Percentiles rank a stretch among this genome's conserved stretches.
Evolutionary conservation across 1,140 invertebrate species (phyloP).

Genomic region (Magallana ariakensis): DNA sequence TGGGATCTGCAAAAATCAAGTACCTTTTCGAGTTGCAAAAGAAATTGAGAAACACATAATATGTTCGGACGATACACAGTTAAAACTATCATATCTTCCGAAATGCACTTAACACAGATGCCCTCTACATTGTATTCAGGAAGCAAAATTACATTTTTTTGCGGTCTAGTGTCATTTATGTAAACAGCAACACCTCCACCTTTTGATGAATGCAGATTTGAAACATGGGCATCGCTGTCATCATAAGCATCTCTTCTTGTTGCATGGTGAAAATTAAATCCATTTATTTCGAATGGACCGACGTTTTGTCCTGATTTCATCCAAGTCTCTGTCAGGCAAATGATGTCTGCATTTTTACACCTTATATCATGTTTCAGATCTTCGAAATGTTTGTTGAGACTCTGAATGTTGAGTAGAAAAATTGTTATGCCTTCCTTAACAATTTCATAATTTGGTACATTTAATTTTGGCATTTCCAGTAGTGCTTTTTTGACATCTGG

Average conservation of each 20-base stretch:
- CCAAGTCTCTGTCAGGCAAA: conserved; percentile 51
- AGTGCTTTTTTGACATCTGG: conserved; percentile 34
- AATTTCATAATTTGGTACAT: not conserved
- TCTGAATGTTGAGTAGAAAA: conserved; percentile 26
- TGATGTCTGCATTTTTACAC: conserved; percentile 8
- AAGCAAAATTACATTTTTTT: not conserved
- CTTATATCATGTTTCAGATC: not conserved
- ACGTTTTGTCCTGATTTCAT: not conserved
- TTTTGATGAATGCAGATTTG: not conserved
- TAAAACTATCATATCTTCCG: not conserved
- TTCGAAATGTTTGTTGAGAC: not conserved
- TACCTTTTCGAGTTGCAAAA: not conserved
- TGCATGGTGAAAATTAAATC: not conserved
- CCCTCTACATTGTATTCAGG: not conserved
- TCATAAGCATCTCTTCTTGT: conserved; percentile 4
- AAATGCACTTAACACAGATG: not conserved
- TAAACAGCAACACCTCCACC: conserved; percentile 16
- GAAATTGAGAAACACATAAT: not conserved
- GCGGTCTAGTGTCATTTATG: not conserved
- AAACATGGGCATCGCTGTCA: not conserved
- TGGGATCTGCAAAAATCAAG: not conserved
- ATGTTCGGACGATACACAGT: conserved; percentile 26
- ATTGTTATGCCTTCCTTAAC: not conserved
- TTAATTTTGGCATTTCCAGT: conserved; percentile 30
- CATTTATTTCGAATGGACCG: not conserved